phyloP scores from a whole-genome alignment of 2,797 vertebrate species.

The Poecilia wingei region DNA sequence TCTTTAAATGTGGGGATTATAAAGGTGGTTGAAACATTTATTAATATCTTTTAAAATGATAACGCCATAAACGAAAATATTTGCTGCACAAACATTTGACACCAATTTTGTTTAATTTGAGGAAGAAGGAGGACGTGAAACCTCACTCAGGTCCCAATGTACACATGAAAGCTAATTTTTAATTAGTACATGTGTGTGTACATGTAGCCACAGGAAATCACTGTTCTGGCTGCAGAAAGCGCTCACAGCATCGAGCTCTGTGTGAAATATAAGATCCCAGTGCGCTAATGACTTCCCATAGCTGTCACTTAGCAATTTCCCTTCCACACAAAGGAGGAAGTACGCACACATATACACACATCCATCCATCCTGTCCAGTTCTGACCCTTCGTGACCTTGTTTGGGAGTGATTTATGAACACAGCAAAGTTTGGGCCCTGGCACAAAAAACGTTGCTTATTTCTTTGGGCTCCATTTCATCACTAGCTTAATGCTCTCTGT shows the following conservation, averaged over 20 bases:
- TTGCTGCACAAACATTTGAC: too few relatives aligned
- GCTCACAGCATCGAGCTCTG: constrained; percentile 22
- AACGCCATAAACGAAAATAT: too few relatives aligned
- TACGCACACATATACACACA: constrained; percentile 42
- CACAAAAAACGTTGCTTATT: background rate
- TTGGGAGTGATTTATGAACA: constrained; percentile 69
- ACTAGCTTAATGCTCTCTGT: constrained; percentile 25
- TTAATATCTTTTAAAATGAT: too few relatives aligned
- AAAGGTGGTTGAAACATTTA: too few relatives aligned
- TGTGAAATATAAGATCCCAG: constrained; percentile 65
- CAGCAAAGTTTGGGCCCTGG: constrained; percentile 34
- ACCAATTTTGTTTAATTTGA: too few relatives aligned
- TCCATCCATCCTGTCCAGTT: constrained; percentile 43
- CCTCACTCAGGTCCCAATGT: background rate
- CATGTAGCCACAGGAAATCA: constrained; percentile 3
- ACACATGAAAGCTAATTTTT: constrained; percentile 1
- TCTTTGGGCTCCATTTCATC: constrained; percentile 32
- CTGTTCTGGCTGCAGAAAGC: constrained; percentile 10
- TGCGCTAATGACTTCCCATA: constrained; percentile 67
- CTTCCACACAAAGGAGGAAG: constrained; percentile 49
- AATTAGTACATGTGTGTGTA: background rate
- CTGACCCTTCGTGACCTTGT: constrained; percentile 60
- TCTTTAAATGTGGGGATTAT: too few relatives aligned
- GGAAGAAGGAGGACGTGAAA: too few relatives aligned
- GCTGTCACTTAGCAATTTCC: constrained; percentile 78